Percentiles rank a stretch among this genome's conserved stretches.
Conservation (phyloP, 2,797 vertebrate species). For the Phataginus tricuspis region DNA sequence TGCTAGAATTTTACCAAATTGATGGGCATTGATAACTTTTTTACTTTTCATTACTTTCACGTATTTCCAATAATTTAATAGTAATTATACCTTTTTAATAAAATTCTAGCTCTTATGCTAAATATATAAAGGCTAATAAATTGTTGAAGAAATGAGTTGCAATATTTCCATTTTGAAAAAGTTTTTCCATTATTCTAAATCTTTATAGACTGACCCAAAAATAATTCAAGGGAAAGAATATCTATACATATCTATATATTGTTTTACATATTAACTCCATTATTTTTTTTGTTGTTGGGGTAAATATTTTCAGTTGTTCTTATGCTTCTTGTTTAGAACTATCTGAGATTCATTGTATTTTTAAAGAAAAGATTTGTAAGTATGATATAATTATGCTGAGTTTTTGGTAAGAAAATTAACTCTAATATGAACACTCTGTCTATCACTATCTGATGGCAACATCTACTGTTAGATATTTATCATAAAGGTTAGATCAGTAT, state of each 20-base stretch:
- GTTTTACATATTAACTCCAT: background rate
- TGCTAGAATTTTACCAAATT: background rate
- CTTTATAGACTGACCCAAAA: background rate
- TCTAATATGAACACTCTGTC: background rate
- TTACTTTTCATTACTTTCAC: background rate
- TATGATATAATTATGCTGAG: background rate
- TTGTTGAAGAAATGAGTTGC: background rate
- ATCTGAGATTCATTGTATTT: background rate
- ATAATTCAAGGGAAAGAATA: background rate
- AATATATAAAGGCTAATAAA: background rate
- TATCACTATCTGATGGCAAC: background rate
- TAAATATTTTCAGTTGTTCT: background rate
- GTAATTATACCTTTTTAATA: background rate
- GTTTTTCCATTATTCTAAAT: background rate
- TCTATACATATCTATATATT: background rate
- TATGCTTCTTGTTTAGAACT: background rate
- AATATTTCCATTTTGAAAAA: slow-evolving; percentile 12
- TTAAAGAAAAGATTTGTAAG: background rate
- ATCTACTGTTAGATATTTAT: background rate
- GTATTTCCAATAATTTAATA: background rate
- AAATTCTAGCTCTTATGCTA: background rate
- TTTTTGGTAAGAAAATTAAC: background rate
- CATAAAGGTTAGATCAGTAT: background rate
- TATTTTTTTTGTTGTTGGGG: background rate
- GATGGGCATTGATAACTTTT: background rate